Percentiles rank a stretch among this genome's conserved stretches.
These are phyloP conservation scores for Cladopsammia gracilis DNA, from an alignment of 64 coral and sea anemone genomes.

Conservation along the genomic window DNA sequence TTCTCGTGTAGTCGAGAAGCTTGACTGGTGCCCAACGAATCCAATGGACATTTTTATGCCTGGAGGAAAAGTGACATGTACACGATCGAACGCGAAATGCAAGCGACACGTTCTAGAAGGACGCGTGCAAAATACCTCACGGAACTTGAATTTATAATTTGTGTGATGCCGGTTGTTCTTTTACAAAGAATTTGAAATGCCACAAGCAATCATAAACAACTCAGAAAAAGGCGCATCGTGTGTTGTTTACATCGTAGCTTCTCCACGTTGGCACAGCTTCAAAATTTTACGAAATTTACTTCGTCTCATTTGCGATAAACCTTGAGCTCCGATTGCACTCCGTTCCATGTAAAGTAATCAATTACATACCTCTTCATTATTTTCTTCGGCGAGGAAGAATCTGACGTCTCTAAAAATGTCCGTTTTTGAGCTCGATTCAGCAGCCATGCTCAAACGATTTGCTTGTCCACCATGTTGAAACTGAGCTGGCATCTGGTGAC, in stretches of 20 bases:
- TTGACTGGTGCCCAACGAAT: neutral
- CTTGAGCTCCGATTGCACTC: neutral
- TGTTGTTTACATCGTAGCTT: neutral
- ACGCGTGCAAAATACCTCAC: too few species aligned
- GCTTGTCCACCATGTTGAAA: constrained; percentile 10
- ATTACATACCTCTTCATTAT: constrained; percentile 31
- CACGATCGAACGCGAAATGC: neutral
- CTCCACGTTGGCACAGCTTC: too few species aligned
- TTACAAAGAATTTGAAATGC: neutral
- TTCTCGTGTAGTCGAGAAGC: too few species aligned
- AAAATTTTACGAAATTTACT: neutral
- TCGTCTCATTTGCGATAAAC: neutral
- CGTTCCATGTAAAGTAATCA: neutral
- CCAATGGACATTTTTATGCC: neutral
- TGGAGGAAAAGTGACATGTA: neutral
- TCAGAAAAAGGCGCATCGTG: too few species aligned
- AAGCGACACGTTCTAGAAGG: neutral
- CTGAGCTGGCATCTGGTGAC: constrained; percentile 1
- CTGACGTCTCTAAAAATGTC: constrained; percentile 35
- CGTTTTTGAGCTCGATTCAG: neutral
- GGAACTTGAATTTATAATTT: too few species aligned
- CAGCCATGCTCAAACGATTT: neutral
- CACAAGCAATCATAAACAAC: neutral
- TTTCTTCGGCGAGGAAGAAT: constrained; percentile 50
- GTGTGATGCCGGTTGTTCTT: neutral